Evolutionary conservation across 2,888 invertebrate genomes (phyloP).

Genomic region (Agriotes lineatus): DNA sequence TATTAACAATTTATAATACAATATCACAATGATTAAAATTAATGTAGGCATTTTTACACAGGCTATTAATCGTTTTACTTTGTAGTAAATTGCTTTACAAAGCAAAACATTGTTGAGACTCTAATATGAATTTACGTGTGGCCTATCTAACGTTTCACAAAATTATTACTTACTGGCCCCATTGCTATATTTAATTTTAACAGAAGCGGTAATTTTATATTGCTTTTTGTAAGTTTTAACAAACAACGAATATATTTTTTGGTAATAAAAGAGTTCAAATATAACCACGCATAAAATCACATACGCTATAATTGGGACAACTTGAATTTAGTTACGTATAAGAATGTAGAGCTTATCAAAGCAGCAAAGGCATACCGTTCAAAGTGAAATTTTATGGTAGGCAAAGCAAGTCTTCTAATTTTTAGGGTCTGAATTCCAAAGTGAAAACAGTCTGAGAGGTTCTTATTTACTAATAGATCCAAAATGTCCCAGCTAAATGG

Average conservation of each 20-base stretch:
- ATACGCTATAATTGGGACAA: constrained; percentile 14
- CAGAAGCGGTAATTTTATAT: constrained; percentile 31
- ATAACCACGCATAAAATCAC: constrained; percentile 2
- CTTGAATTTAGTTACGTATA: constrained; percentile 10
- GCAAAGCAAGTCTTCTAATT: too few species aligned
- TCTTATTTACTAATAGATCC: background rate
- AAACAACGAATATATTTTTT: background rate
- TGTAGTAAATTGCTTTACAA: constrained; percentile 25
- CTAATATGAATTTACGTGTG: constrained; percentile 16
- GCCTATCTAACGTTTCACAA: constrained; percentile 35
- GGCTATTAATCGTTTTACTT: constrained; percentile 31
- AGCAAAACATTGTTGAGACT: constrained; percentile 27
- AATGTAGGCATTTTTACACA: constrained; percentile 41
- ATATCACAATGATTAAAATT: constrained; percentile 44
- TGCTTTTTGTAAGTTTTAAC: constrained; percentile 21
- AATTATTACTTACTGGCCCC: constrained; percentile 39
- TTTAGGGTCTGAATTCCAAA: too few species aligned
- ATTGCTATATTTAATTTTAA: constrained; percentile 36
- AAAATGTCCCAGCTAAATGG: constrained; percentile 6
- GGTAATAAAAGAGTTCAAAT: background rate
- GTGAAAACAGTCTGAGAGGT: background rate
- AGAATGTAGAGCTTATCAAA: constrained; percentile 2
- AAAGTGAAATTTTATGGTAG: too few species aligned
- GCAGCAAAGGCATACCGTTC: constrained; percentile 1
- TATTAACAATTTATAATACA: constrained; percentile 44